Evolutionary conservation across 2,888 invertebrate genomes (phyloP).

Genomic region (Drosophila tanythrix): DNA sequence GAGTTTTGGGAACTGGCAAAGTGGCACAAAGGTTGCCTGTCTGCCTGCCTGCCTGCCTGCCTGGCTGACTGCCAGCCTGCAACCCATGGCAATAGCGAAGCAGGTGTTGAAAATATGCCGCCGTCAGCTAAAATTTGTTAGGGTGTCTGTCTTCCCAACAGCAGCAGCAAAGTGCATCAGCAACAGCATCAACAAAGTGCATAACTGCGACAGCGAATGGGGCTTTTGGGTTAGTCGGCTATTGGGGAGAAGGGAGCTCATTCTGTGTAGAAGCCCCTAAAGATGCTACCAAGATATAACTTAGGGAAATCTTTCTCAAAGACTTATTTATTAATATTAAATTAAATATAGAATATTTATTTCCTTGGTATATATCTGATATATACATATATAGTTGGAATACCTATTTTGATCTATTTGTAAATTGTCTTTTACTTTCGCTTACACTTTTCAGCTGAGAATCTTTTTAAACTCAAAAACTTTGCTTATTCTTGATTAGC

Average conservation of each 20-base stretch:
- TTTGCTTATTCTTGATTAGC: background rate
- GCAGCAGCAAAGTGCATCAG: constrained; percentile 31
- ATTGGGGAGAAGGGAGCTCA: constrained; percentile 11
- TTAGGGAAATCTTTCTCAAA: background rate
- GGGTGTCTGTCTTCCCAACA: constrained; percentile 45
- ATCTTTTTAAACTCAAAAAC: background rate
- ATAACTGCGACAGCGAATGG: constrained; percentile 41
- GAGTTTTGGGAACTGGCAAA: constrained; percentile 80
- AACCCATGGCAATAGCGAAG: constrained; percentile 57
- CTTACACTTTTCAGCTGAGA: no score
- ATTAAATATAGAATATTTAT: background rate
- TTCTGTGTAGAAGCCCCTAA: background rate
- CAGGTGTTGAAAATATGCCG: constrained; percentile 80
- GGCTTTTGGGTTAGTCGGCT: constrained; percentile 71
- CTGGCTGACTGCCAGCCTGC: constrained; percentile 35
- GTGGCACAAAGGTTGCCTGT: constrained; percentile 78
- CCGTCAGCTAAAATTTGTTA: constrained; percentile 64
- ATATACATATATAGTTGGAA: background rate
- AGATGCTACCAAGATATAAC: background rate
- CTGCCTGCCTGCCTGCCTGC: constrained; percentile 48
- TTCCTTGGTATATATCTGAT: background rate
- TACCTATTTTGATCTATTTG: background rate
- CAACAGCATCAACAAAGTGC: constrained; percentile 9
- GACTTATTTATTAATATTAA: background rate
- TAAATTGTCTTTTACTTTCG: no score